Evolutionary conservation across 2,113 vertebrate genomes (phyloP).

Genomic region (Myrmophylax atrothorax): DNA sequence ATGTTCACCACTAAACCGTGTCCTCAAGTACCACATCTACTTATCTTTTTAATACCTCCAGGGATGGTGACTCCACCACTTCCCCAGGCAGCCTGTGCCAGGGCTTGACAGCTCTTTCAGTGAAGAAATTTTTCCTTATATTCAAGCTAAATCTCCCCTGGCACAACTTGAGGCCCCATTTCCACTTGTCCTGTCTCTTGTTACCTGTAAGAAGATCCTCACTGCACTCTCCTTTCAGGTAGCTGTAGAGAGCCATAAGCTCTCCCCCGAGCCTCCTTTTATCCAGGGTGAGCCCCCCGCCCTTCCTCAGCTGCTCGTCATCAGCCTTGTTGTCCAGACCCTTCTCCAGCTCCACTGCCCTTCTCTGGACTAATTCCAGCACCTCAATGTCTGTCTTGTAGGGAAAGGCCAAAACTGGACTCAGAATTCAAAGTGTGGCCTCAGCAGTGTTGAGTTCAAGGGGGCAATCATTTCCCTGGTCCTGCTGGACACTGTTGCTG

Average conservation of each 20-base stretch:
- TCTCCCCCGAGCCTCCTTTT: not conserved
- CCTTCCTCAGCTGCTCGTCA: not conserved
- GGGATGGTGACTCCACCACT: no score
- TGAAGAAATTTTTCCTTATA: not conserved
- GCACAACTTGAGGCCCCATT: not conserved
- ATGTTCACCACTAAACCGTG: not conserved
- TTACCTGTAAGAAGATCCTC: not conserved
- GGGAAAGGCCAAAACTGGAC: not conserved
- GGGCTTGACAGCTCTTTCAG: accelerated
- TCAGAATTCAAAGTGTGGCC: accelerated
- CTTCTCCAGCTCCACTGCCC: not conserved
- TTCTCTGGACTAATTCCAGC: not conserved
- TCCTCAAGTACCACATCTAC: not conserved
- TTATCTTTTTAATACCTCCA: accelerated
- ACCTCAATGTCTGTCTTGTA: accelerated
- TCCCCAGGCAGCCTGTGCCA: not conserved
- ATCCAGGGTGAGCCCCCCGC: not conserved
- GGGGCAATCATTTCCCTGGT: accelerated
- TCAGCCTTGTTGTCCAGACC: not conserved
- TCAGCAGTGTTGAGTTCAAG: not conserved
- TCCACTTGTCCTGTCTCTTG: not conserved
- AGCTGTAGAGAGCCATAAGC: not conserved
- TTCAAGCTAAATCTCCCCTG: not conserved
- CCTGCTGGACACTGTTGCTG: not conserved
- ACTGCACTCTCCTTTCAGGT: not conserved